Evolutionary conservation across 2,113 vertebrate genomes (phyloP).

Genomic region (Perca schrenkii): DNA sequence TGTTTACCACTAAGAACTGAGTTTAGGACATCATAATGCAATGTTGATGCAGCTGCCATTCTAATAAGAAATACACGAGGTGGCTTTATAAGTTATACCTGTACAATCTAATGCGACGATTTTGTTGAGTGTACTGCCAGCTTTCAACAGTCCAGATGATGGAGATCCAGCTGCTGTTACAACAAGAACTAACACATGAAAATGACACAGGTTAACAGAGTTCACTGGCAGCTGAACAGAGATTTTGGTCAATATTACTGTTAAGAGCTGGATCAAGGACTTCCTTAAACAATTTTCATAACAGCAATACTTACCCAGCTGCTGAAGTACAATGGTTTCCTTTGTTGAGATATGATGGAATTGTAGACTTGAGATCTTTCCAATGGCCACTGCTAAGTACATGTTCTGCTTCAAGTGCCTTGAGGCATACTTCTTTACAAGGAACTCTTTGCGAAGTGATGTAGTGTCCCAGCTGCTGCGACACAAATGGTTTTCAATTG

Average conservation of each 20-base stretch:
- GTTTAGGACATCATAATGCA: too few species aligned
- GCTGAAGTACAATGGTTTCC: background rate
- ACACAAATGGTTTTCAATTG: too few species aligned
- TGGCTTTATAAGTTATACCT: too few species aligned
- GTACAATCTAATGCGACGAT: too few species aligned
- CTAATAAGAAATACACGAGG: too few species aligned
- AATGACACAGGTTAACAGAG: background rate
- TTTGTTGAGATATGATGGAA: background rate
- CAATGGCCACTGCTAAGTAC: background rate
- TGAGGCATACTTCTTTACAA: too few species aligned
- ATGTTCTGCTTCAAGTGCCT: background rate
- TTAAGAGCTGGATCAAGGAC: background rate
- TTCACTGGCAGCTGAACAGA: background rate
- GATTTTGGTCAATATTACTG: background rate
- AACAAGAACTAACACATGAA: background rate
- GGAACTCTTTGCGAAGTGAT: too few species aligned
- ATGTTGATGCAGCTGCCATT: too few species aligned
- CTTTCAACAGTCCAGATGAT: background rate
- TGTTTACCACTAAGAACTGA: too few species aligned
- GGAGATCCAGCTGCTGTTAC: background rate
- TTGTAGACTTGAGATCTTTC: background rate
- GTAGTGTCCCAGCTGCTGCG: too few species aligned
- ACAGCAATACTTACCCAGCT: background rate
- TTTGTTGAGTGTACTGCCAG: background rate
- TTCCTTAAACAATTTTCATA: constrained; percentile 1